A percentile compares a stretch with the other conserved stretches of the same genome.
Evolutionary conservation across 2,888 invertebrate species (phyloP).

Genomic region (Carabus problematicus): DNA sequence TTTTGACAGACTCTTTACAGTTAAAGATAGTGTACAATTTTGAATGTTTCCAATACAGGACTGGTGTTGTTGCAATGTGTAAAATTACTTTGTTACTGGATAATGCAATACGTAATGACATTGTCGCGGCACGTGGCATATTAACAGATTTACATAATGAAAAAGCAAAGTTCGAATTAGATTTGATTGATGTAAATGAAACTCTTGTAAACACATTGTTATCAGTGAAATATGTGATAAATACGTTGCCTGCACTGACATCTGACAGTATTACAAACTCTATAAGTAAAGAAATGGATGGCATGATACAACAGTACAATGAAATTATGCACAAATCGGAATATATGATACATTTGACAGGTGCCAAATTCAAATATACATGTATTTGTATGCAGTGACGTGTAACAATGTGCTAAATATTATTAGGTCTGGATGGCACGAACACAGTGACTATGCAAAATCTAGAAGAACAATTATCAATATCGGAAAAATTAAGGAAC

Average conservation of each 20-base stretch:
- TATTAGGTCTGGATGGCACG: neutral
- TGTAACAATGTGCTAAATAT: constrained; percentile 1
- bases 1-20: neutral
- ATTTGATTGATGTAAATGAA: constrained; percentile 27
- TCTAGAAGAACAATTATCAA: constrained; percentile 22
- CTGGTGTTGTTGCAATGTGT: constrained; percentile 3
- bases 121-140: constrained; percentile 15
- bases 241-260: constrained; percentile 17
- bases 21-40: constrained; percentile 2
- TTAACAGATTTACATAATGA: constrained; percentile 12
- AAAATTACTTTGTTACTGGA: constrained; percentile 26
- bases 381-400: neutral
- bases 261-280: constrained; percentile 10
- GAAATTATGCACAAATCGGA: constrained; percentile 23
- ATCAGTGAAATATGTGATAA: constrained; percentile 23
- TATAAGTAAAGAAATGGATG: constrained; percentile 15
- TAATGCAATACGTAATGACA: constrained; percentile 19
- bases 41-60: constrained; percentile 1
- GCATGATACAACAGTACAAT: constrained; percentile 13
- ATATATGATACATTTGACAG: constrained; percentile 15
- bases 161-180: constrained; percentile 31
- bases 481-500: constrained; percentile 12
- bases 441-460: constrained; percentile 20
- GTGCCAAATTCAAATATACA: neutral
- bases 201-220: constrained; percentile 17